Base-by-base conservation (phyloP, 2,113 vertebrate species). In the Gallinago media region DNA sequence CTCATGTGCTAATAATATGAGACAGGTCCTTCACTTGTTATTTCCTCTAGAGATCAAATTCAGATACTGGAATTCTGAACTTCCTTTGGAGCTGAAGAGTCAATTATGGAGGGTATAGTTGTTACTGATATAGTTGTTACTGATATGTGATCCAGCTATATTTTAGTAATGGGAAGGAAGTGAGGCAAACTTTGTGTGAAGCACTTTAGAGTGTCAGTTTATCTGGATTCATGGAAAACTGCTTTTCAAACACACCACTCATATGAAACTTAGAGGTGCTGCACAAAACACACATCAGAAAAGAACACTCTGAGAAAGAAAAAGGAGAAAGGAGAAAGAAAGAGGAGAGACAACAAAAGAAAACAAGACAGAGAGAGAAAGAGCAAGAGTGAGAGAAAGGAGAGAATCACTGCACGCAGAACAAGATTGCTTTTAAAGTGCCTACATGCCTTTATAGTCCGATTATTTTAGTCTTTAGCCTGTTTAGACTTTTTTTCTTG, bases 1-100 rank as follows among this genome's bases (percentile, higher is more conserved):
- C 47, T 97, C 70, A 67, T 78, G 55, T 94, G 54, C 84, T 97
- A 96, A 96, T 86, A 96, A 95, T 92, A 81, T 83, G 63, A 91
- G 93, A 94, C 82, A 91, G 82, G 66, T 91, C 76, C 84, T 94
- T 93, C 92, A 89, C 81, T 95, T 95, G 89, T 89, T 94, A 97
- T 94, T 97, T 97, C 96, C 95, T 96, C 79, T 87, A 70, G 85
- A 94, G 95, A 97, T 97, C 88, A 87, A 91, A 88, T 96, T 96
- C 67, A 92, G 76, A 54, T 96, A 93, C 11, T 88, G 95, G 94
- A 96, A 96, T 97, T 92, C 44, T 97, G 66, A 85, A 93, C 95
- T 96, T 96, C 95, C 95, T 96, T 90, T 91, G 73, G 79, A 96
- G 67, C 74, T 91, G 59, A 96, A 87, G 50, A 93, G 93, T 89